A percentile compares a stretch with the other conserved stretches of the same genome.
Conservation (phyloP, 2,888 invertebrate species). For the Calephelis perditalis region DNA sequence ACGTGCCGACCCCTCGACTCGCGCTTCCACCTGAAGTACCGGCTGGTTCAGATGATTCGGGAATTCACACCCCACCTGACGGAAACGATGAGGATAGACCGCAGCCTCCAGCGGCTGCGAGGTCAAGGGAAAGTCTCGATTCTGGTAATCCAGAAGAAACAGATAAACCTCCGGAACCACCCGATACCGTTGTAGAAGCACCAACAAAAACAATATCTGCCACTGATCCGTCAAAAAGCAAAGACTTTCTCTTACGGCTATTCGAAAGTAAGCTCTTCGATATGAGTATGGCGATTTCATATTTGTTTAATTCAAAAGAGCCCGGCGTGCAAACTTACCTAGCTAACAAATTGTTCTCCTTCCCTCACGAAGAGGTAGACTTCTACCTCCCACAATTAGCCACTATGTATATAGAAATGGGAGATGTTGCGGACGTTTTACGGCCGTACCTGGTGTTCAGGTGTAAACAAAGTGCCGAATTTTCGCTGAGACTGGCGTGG, state of each 20-base stretch:
- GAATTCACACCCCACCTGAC: slow-evolving; percentile 77
- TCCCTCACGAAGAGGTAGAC: slow-evolving; percentile 94
- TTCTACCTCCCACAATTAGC: slow-evolving; percentile 98
- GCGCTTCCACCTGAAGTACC: slow-evolving; percentile 68
- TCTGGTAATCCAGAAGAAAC: slow-evolving; percentile 82
- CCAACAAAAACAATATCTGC: slow-evolving; percentile 51
- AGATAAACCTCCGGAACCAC: slow-evolving; percentile 69
- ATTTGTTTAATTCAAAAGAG: slow-evolving; percentile 98
- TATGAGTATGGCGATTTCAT: slow-evolving; percentile 98
- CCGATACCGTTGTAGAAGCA: slow-evolving; percentile 49
- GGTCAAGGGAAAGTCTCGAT: slow-evolving; percentile 87
- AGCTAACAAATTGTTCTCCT: slow-evolving; percentile 98
- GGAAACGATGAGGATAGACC: slow-evolving; percentile 73
- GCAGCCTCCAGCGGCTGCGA: slow-evolving; percentile 66
- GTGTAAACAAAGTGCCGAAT: slow-evolving; percentile 96
- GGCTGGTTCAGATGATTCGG: slow-evolving; percentile 88
- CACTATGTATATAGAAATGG: slow-evolving; percentile 99
- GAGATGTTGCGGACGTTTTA: slow-evolving; percentile 92
- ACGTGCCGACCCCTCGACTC: slow-evolving; percentile 77
- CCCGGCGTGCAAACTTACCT: slow-evolving; percentile 98
- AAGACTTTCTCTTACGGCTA: slow-evolving; percentile 88
- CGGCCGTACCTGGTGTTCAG: slow-evolving; percentile 69
- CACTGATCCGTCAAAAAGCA: slow-evolving; percentile 67
- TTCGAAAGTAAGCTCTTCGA: slow-evolving; percentile 98
- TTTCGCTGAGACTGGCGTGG: slow-evolving; percentile 97